These are phyloP conservation scores for Ferdinandea cuprea DNA, from an alignment of 2,888 invertebrate species.

Conservation along the genomic window DNA sequence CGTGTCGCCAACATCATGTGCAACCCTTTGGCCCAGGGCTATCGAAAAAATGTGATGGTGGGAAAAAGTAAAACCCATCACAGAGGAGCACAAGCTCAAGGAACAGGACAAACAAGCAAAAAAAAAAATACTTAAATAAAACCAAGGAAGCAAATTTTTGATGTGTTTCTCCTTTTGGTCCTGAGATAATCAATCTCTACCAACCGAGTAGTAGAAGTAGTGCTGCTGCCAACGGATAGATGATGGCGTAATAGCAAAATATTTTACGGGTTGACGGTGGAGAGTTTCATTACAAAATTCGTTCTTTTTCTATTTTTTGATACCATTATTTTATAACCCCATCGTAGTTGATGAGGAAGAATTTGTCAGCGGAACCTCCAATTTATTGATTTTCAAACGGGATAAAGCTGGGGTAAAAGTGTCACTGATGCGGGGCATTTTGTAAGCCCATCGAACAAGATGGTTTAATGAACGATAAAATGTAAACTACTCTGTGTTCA, in stretches of 20 bases:
- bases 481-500: too few species aligned
- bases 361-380: not conserved
- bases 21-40: conserved; percentile 67
- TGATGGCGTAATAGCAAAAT: not conserved
- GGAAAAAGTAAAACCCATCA: conserved; percentile 36
- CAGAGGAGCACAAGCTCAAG: conserved; percentile 14
- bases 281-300: not conserved
- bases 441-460: too few species aligned
- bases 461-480: too few species aligned
- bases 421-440: not conserved
- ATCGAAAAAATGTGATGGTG: conserved; percentile 49
- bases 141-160: conserved; percentile 54
- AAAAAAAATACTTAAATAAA: conserved; percentile 51
- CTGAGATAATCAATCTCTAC: conserved; percentile 65
- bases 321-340: conserved; percentile 1
- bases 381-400: not conserved
- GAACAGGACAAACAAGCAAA: too few species aligned
- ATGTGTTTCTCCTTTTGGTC: conserved; percentile 52
- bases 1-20: conserved; percentile 40
- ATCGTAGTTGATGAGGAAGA: not conserved
- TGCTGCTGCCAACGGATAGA: not conserved
- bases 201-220: conserved; percentile 2
- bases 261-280: not conserved
- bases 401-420: not conserved
- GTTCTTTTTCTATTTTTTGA: not conserved